Evolutionary conservation across 2,113 vertebrate species (phyloP), one percentile per base, ranked within the genome.

Genomic region (Sitta europaea): DNA sequence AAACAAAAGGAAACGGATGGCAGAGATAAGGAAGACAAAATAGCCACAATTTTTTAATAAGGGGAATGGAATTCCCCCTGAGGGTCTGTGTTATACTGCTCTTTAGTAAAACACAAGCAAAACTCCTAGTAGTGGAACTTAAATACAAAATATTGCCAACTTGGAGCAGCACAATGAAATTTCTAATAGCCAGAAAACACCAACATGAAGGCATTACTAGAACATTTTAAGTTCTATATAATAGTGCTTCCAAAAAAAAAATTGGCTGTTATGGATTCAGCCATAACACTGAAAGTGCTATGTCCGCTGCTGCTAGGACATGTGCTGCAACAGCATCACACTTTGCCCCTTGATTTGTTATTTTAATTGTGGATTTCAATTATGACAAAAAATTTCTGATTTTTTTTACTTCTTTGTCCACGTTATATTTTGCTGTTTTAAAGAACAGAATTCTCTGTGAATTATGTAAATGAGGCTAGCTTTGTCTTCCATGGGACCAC

Each of bases 11-110:
- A 96, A 97, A 91, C 68, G 96, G 90, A 93, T 93, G 88, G 76
- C 73, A 95, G 86, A 96, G 96, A 96, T 96, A 97, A 96, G 72
- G 59, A 95, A 96, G 96, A 92, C 90, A 96, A 96, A 96, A 97
- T 86, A 92, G 68, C 59, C 86, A 65, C 63, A 78, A 84, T 78
- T 92, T 94, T 96, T 95, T 91, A 96, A 93, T 95, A 86, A 88
- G 76, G 53, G 55, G 82, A 94, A 94, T 71, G 79, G 93, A 96
- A 96, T 95, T 95, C 80, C 42, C 92, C 93, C 65, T 0, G 0
- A 86, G 94, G 92, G 59, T 84, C 55, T 81, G 72, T 66, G 68
- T 80, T 94, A 61, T 15, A 88, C 84, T 83, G 75, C 20, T 79
- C 54, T 82, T 88, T 42, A 86, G 68, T 75, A 81, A 92, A 96